Conservation (phyloP, 2,888 invertebrate genomes). For the Beris chalybata region DNA sequence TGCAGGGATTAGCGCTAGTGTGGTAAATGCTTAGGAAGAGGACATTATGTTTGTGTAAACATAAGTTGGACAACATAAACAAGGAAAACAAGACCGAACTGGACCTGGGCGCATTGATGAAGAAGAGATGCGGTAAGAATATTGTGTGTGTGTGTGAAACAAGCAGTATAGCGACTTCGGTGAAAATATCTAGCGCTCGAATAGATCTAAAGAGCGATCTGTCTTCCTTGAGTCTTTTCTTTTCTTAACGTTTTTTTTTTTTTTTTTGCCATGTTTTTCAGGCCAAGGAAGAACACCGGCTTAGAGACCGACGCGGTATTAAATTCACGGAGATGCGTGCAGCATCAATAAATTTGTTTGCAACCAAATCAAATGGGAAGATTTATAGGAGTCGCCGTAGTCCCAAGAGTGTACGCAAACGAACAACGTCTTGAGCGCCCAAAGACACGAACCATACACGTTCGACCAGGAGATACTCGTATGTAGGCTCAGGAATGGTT, state of each 20-base stretch:
- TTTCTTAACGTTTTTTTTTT: neutral
- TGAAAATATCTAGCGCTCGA: too few species aligned
- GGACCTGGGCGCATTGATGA: neutral
- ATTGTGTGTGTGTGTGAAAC: too few species aligned
- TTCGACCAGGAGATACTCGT: too few species aligned
- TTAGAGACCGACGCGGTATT: neutral
- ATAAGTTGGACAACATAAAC: constrained; percentile 8
- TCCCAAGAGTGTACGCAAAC: too few species aligned
- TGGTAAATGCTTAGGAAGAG: constrained; percentile 2
- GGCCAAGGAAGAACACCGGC: neutral
- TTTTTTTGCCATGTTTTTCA: neutral
- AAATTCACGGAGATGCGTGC: constrained; percentile 41
- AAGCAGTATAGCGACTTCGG: too few species aligned
- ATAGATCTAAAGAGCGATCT: too few species aligned
- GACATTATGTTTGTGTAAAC: constrained; percentile 15
- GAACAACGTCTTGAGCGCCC: too few species aligned
- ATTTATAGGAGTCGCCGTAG: constrained; percentile 41
- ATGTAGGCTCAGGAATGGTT: too few species aligned
- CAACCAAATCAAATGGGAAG: constrained; percentile 44
- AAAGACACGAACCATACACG: too few species aligned
- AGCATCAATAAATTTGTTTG: constrained; percentile 45
- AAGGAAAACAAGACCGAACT: constrained; percentile 1
- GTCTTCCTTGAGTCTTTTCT: neutral
- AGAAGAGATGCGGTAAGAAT: too few species aligned
- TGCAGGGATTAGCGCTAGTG: constrained; percentile 2